Conservation (phyloP, 2,888 invertebrate genomes). For the Cynaeus angustus region DNA sequence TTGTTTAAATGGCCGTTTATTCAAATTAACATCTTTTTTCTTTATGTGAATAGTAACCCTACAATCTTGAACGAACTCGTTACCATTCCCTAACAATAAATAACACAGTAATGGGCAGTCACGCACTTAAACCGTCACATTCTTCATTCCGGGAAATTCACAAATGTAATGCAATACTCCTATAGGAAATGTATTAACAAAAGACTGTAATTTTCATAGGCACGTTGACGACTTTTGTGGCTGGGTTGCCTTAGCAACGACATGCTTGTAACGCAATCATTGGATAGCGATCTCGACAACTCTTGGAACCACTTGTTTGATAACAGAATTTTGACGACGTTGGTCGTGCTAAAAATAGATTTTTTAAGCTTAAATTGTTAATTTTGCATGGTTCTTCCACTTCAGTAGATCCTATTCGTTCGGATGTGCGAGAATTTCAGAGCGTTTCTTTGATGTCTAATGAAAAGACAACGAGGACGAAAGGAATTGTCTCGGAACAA, state of each 20-base stretch:
- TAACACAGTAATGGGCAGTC: too few species aligned
- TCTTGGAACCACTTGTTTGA: conserved; percentile 38
- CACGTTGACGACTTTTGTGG: conserved; percentile 16
- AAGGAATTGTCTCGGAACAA: conserved; percentile 15
- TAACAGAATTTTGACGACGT: conserved; percentile 16
- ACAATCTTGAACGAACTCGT: conserved; percentile 1
- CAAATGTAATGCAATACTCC: too few species aligned
- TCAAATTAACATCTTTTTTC: conserved; percentile 21
- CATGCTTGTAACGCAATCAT: conserved; percentile 26
- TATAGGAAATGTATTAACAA: conserved; percentile 20
- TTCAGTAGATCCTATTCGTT: too few species aligned
- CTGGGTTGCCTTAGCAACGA: conserved; percentile 21
- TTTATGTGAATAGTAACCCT: neutral
- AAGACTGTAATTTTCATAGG: conserved; percentile 30
- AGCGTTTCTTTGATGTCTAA: conserved; percentile 14
- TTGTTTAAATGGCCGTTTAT: neutral
- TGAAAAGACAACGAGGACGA: conserved; percentile 7
- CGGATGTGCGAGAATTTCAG: too few species aligned
- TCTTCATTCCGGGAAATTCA: too few species aligned
- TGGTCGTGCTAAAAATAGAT: conserved; percentile 2
- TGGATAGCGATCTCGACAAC: conserved; percentile 32
- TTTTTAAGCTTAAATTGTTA: conserved; percentile 15
- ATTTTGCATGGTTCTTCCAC: neutral
- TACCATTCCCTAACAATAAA: too few species aligned
- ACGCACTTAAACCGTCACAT: too few species aligned